Percentiles rank a stretch among this genome's conserved stretches.
These are phyloP conservation scores for Acrocephalus kingi DNA, from an alignment of 2,113 vertebrate species.

Conservation along the genomic window DNA sequence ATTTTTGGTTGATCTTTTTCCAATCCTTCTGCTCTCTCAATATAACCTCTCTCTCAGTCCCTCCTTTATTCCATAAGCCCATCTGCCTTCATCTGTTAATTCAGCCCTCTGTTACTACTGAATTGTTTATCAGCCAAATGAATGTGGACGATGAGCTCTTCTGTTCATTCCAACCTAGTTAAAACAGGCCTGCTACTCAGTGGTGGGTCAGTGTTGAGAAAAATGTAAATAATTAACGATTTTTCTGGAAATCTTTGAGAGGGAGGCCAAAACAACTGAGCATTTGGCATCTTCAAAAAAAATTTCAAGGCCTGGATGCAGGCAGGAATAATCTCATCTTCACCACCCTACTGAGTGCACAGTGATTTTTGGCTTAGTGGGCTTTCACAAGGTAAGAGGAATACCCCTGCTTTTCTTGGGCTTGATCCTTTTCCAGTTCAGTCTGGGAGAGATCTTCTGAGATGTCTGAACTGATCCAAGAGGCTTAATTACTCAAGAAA, in stretches of 20 bases:
- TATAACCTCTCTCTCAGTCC: constrained; percentile 38
- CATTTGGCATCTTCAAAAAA: background rate
- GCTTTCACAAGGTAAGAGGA: background rate
- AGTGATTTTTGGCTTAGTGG: background rate
- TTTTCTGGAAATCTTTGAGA: background rate
- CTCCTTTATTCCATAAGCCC: constrained; percentile 39
- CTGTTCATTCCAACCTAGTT: background rate
- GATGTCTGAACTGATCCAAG: background rate
- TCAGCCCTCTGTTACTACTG: constrained; percentile 38
- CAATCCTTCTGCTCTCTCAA: constrained; percentile 59
- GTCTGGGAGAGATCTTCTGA: background rate
- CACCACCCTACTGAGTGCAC: background rate
- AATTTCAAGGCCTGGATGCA: background rate
- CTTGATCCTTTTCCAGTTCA: background rate
- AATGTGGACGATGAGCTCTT: background rate
- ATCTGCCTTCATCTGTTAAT: constrained; percentile 66
- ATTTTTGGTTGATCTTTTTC: constrained; percentile 64
- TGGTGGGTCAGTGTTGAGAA: background rate
- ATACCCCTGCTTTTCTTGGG: background rate
- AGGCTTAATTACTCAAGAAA: background rate
- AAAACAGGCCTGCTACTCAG: background rate
- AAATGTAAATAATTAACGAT: background rate
- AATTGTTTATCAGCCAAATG: constrained; percentile 40
- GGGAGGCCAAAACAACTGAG: background rate
- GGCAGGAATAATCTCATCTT: background rate